phyloP scores from a whole-genome alignment of 2,797 vertebrate genomes.

The Microctenopoma stevenorrisi region DNA sequence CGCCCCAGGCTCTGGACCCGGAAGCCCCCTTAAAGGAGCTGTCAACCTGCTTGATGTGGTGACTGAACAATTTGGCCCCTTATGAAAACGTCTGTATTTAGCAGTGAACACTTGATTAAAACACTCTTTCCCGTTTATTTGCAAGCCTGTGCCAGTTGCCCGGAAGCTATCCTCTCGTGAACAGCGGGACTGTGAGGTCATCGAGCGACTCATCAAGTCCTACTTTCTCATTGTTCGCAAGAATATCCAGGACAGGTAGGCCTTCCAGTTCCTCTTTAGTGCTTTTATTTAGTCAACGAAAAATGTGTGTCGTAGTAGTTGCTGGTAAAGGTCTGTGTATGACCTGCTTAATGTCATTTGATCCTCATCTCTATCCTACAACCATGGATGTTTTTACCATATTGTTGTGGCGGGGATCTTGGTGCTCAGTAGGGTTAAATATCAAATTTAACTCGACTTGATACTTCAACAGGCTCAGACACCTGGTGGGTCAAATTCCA shows the following conservation, averaged over 20 bases:
- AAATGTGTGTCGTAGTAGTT: too few relatives aligned
- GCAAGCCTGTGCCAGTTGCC: constrained; percentile 94
- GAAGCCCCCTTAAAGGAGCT: constrained; percentile 93
- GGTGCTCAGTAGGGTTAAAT: not conserved
- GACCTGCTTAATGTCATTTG: not conserved
- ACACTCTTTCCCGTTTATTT: not conserved
- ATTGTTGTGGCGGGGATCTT: not conserved
- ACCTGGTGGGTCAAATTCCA: constrained; percentile 24
- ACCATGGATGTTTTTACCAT: not conserved
- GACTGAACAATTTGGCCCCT: not conserved
- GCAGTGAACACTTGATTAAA: not conserved
- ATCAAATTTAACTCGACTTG: constrained; percentile 7
- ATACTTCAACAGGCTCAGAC: constrained; percentile 14
- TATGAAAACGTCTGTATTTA: not conserved
- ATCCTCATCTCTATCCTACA: not conserved
- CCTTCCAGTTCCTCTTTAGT: not conserved
- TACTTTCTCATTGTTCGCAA: constrained; percentile 99
- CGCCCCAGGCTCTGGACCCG: constrained; percentile 81
- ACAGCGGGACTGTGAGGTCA: constrained; percentile 98
- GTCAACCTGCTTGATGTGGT: constrained; percentile 98
- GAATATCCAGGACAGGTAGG: constrained; percentile 99
- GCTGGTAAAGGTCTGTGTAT: too few relatives aligned
- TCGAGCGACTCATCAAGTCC: constrained; percentile 97
- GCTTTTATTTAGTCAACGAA: too few relatives aligned
- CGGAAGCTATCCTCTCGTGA: constrained; percentile 97